Conservation (phyloP, 2,888 invertebrate species). For the Biston stratarius region DNA sequence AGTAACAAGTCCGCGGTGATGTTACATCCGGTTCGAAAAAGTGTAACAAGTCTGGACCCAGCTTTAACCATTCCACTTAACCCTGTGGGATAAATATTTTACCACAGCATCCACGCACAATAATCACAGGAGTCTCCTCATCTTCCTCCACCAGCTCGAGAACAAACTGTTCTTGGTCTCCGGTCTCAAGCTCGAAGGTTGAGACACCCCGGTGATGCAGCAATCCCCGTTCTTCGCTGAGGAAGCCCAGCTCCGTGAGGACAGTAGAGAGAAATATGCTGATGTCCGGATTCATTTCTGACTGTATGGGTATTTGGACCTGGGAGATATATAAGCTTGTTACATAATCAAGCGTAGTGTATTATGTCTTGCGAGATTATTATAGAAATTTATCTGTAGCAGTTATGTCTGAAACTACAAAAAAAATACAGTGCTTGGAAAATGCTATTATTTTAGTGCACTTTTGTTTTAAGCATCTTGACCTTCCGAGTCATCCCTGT, state of each 20-base stretch:
- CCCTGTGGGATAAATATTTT: not conserved
- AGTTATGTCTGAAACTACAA: too few species aligned
- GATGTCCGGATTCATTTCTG: slow-evolving; percentile 49
- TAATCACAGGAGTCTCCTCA: slow-evolving; percentile 49
- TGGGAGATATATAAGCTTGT: slow-evolving; percentile 3
- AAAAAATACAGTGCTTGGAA: too few species aligned
- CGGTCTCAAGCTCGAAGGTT: slow-evolving; percentile 64
- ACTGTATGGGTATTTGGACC: slow-evolving; percentile 37
- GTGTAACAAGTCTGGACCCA: too few species aligned
- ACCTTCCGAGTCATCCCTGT: too few species aligned
- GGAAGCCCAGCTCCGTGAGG: slow-evolving; percentile 65
- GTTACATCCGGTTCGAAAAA: too few species aligned
- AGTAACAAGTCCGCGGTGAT: too few species aligned
- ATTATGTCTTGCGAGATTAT: too few species aligned
- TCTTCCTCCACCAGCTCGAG: slow-evolving; percentile 68
- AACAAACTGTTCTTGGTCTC: slow-evolving; percentile 57
- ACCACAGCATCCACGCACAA: slow-evolving; percentile 1
- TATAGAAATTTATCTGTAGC: too few species aligned
- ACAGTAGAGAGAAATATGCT: slow-evolving; percentile 63
- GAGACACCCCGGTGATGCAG: slow-evolving; percentile 49
- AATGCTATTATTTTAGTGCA: too few species aligned
- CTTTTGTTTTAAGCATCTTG: too few species aligned
- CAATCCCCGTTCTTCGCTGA: slow-evolving; percentile 53
- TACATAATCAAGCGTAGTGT: not conserved
- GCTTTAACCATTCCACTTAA: too few species aligned